These are phyloP conservation scores for Anguilla rostrata DNA, from an alignment of 2,113 vertebrate species.

Conservation along the genomic window DNA sequence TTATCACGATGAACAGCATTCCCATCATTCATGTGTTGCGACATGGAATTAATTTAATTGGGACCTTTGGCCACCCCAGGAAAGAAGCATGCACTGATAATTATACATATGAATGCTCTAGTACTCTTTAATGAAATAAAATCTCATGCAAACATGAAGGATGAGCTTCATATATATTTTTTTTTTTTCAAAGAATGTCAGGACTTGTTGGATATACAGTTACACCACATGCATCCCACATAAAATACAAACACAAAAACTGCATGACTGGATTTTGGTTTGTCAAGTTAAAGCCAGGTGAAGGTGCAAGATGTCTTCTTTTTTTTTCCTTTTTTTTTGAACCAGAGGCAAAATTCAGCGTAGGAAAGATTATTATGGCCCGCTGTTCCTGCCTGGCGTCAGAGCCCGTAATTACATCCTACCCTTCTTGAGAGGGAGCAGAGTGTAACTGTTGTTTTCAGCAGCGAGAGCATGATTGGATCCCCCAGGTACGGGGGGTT, in stretches of 20 bases:
- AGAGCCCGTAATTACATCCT: neutral
- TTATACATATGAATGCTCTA: no score
- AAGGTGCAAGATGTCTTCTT: neutral
- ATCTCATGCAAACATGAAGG: no score
- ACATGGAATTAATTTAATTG: no score
- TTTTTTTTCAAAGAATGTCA: neutral
- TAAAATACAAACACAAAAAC: neutral
- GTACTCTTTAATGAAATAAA: no score
- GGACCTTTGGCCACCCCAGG: no score
- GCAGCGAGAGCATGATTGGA: constrained; percentile 16
- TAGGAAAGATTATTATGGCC: neutral
- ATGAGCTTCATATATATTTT: no score
- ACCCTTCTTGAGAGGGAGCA: constrained; percentile 3
- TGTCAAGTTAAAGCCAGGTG: neutral
- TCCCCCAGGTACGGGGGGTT: constrained; percentile 21
- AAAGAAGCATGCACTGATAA: no score
- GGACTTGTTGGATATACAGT: neutral
- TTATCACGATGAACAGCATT: no score
- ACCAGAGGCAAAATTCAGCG: neutral
- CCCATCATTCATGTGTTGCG: no score
- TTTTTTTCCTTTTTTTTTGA: neutral
- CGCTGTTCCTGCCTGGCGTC: neutral
- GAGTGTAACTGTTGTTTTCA: constrained; percentile 13
- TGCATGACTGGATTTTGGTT: neutral
- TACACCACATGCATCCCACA: neutral